Conservation (phyloP, 2,888 invertebrate genomes). For the Himalopsyche tibetana region DNA sequence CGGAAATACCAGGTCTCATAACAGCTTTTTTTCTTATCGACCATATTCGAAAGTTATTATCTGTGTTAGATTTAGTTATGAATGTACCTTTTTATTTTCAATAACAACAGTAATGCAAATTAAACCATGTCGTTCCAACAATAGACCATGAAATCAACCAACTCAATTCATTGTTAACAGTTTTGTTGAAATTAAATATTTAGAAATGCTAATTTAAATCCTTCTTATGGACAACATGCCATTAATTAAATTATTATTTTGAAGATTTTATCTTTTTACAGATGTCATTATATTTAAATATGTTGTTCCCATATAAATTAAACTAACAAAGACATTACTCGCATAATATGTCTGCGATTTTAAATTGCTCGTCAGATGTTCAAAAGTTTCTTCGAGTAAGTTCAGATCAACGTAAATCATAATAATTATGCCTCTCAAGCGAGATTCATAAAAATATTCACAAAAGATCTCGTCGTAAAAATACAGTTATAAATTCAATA, state of each 20-base stretch:
- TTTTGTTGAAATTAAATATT: neutral
- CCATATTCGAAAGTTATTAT: neutral
- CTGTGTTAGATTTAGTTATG: neutral
- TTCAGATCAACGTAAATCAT: neutral
- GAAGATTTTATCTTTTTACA: neutral
- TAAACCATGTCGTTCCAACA: neutral
- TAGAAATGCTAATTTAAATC: neutral
- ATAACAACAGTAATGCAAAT: neutral
- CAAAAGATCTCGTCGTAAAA: neutral
- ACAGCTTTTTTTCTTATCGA: neutral
- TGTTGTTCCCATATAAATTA: neutral
- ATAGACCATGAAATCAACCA: constrained; percentile 10
- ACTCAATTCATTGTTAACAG: neutral
- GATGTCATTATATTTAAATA: neutral
- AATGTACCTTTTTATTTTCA: neutral
- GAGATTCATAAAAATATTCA: neutral
- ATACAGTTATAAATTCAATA: neutral
- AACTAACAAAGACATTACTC: neutral
- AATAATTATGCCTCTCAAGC: neutral
- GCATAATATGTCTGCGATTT: neutral
- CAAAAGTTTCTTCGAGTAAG: neutral
- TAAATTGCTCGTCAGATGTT: neutral
- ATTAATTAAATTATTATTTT: neutral
- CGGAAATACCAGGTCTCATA: too few species aligned
- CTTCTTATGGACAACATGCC: neutral